Base-by-base conservation (phyloP, 1,140 invertebrate species). In the Euglossa dilemma region DNA sequence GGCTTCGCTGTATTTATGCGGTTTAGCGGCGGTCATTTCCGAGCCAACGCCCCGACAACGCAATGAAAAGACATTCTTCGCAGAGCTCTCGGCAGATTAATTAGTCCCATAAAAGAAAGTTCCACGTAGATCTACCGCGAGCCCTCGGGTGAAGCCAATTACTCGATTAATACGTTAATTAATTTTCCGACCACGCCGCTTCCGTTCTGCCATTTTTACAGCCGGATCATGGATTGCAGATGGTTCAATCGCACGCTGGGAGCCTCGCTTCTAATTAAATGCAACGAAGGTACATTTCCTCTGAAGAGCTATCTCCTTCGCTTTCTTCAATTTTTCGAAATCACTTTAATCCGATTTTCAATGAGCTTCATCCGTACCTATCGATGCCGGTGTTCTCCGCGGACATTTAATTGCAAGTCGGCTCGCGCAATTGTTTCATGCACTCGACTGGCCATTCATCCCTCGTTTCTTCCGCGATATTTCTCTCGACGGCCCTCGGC, bases 151-250 rank as follows among this genome's bases (percentile, higher is more conserved):
- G 25, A 75, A 52, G 72, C 63, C 52, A 81, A 81, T 81, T 81
- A 81, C 25, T 57, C 70, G 52, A 67, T 66, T 81, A 75, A 81
- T 67, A 36, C 61, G 57, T 81, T 75, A 81, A 81, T 75, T 81
- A 47, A 75, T 57, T 75, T 67, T 7, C 23, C 23, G 14, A 7
- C 43, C 20, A 28, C 43, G 8, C 3, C 0, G 18, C 47, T 54
- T 63, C 59, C 57, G 23, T 63, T 52, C 20, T 47, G 2, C 11
- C 71, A 9, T n/a, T 64, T 64, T 63, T 50, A 61, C 16, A 9
- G 23, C 2, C 36, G 6, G 7, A 57, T 0, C 59, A 36, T 18
- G 11, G 25, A 52, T 76, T 36, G 36, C 45, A 8, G 16, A 61
- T 6, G 43, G 28, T 61, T 23, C 52, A 28, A 6, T 59, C 43